Conservation (phyloP, 2,888 invertebrate genomes). For the Rhodophaea formosa region DNA sequence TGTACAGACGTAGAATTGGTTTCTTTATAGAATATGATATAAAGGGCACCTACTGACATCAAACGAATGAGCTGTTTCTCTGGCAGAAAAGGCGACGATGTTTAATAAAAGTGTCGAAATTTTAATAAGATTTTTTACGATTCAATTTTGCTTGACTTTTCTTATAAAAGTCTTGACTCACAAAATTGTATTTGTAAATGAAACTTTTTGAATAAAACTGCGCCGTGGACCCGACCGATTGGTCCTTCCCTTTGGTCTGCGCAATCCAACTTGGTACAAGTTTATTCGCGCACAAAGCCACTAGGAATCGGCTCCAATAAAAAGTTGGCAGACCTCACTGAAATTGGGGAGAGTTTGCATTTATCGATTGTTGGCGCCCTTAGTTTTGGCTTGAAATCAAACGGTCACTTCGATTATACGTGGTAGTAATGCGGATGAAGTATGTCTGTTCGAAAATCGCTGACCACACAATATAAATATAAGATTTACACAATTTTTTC, state of each 20-base stretch:
- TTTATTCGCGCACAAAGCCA: slow-evolving; percentile 21
- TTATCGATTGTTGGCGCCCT: slow-evolving; percentile 31
- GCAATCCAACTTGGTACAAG: slow-evolving; percentile 14
- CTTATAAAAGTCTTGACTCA: slow-evolving; percentile 10
- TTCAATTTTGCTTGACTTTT: slow-evolving; percentile 8
- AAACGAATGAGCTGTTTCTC: neutral
- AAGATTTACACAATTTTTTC: neutral
- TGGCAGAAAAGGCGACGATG: neutral
- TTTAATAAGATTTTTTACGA: slow-evolving; percentile 11
- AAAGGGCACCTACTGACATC: too few relatives aligned
- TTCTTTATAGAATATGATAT: neutral
- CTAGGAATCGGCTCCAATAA: slow-evolving; percentile 19
- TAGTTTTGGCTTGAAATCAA: slow-evolving; percentile 30
- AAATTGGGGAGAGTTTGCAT: slow-evolving; percentile 33
- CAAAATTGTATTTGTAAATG: slow-evolving; percentile 18
- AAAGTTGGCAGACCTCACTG: slow-evolving; percentile 22
- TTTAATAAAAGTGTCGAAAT: slow-evolving; percentile 4
- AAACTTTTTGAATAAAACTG: slow-evolving; percentile 14
- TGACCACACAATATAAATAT: too few relatives aligned
- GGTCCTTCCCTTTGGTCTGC: neutral
- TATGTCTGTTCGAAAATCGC: slow-evolving; percentile 7
- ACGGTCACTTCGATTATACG: slow-evolving; percentile 12
- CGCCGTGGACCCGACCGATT: neutral
- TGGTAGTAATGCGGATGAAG: slow-evolving; percentile 11
- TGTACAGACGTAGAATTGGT: neutral